Base-by-base conservation (phyloP, 2,113 vertebrate species). In the Lamprologus ornatipinnis region DNA sequence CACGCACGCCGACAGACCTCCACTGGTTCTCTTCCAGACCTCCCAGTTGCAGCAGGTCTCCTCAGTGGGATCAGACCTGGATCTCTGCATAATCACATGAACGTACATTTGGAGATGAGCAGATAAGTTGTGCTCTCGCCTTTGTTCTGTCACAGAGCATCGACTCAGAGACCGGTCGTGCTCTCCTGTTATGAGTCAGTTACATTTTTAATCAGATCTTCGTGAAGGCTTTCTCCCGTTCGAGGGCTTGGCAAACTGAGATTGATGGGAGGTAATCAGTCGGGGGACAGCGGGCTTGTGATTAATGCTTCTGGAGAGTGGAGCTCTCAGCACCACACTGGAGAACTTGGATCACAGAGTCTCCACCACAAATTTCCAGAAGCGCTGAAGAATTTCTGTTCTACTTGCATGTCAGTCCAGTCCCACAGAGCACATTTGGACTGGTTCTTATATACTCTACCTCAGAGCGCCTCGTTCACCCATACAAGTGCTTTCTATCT, bases 171-270 rank as follows among this genome's bases (percentile, higher is more conserved):
- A 91, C 91, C 85, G 31, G 91, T 83, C 88, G 80, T 88, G 91
- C 92, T 57, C 94, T 91, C 79, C 87, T 85, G 88, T 94, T 93
- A 95, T 92, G 91, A 96, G 93, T 92, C 94, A 90, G 94, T 96
- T 95, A 93, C 87, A 94, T 95, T 94, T 96, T 94, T 96, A 95
- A 96, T 96, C 94, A 94, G 94, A 93, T 94, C 92, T 93, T 92
- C 84, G 91, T 63, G 89, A 94, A 92, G 92, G 87, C 82, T 88
- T 92, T 91, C 93, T 95, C 89, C 92, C 88, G 87, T 92, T 83
- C 79, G 80, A 91, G 88, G 80, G 80, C 90, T 86, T 57, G 17
- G 91, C 88, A 91, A 94, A 95, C 90, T 82, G 88, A 95, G 95
- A 96, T 92, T 94, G 95, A 96, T 96, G 91, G 93, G 90, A 83